Base-by-base conservation (phyloP, 2,113 vertebrate species). In the Vidua chalybeata region DNA sequence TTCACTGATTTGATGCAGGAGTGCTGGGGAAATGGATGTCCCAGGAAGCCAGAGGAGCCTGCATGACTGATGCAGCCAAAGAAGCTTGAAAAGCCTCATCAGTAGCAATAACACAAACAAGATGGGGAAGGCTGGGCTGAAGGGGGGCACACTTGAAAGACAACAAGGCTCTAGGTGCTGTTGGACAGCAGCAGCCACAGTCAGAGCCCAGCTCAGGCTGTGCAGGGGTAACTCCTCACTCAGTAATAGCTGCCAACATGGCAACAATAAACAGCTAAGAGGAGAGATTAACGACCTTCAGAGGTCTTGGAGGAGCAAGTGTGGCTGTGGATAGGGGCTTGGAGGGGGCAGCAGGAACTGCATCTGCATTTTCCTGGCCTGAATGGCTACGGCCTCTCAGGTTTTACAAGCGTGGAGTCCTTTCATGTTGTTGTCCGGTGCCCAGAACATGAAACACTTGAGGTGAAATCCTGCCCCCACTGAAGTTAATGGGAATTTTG, bases 341-440 rank as follows among this genome's bases (percentile, higher is more conserved):
- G 62, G n/a, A 94, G 54, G 86, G 77, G 93, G 94, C 84, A 93
- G 46, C 54, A 66, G 84, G 84, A 89, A 26, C 62, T 79, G 80
- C 86, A 61, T 96, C 93, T 97, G 95, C 1, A 0, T 87, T 92
- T 93, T 41, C 49, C 89, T 82, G 91, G 23, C 93, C 66, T 5
- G 6, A 87, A 79, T 79, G 84, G 81, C 81, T 91, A 84, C 0
- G 0, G 66, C 0, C 3, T 88, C 74, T 97, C 93, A 89, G 31
- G 77, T 95, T 97, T 97, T 96, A 97, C 96, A 96, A 96, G 95
- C 35, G 77, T 58, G 46, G 71, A 91, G 94, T 19, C 95, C 95
- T 97, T 97, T 97, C 93, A 96, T 97, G 96, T 97, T 91, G 84
- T 33, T 96, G 96, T 91, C 91, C 95, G 66, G 93, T 2, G 17